phyloP scores from a whole-genome alignment of 2,888 invertebrate species.

The Calameuta filiformis region DNA sequence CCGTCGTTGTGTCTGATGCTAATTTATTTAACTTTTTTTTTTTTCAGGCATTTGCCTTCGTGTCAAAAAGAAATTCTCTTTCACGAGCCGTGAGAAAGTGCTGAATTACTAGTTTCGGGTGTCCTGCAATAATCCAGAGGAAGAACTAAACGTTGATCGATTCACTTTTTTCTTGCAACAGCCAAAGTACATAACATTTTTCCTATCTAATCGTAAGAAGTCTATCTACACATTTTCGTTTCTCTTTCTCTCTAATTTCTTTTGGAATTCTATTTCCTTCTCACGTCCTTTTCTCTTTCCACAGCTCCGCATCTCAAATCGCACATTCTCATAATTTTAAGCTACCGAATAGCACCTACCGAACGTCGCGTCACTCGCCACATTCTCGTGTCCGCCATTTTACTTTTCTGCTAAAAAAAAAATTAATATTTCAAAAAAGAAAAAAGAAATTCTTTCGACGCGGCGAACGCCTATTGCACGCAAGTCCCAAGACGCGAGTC shows the following conservation, averaged over 20 bases:
- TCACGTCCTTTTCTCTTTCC: no score
- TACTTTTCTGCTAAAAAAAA: background rate
- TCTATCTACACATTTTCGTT: slow-evolving; percentile 38
- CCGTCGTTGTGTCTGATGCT: no score
- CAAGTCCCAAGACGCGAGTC: no score
- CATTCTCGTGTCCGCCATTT: background rate
- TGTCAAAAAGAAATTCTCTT: no score
- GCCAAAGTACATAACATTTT: slow-evolving; percentile 44
- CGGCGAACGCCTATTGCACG: background rate
- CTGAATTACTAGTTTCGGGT: no score
- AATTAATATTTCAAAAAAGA: background rate
- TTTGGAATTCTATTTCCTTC: background rate
- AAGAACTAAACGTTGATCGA: no score
- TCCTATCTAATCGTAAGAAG: slow-evolving; percentile 37
- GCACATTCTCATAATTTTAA: background rate
- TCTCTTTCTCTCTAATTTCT: background rate
- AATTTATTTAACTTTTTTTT: no score
- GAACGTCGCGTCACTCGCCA: background rate
- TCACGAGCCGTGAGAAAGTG: no score
- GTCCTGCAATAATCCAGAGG: no score
- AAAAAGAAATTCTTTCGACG: background rate
- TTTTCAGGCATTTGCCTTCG: no score
- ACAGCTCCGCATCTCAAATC: no score
- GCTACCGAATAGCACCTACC: slow-evolving; percentile 8
- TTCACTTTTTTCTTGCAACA: background rate